Conservation (phyloP, 2,888 invertebrate species). For the Mellilla xanthometata region DNA sequence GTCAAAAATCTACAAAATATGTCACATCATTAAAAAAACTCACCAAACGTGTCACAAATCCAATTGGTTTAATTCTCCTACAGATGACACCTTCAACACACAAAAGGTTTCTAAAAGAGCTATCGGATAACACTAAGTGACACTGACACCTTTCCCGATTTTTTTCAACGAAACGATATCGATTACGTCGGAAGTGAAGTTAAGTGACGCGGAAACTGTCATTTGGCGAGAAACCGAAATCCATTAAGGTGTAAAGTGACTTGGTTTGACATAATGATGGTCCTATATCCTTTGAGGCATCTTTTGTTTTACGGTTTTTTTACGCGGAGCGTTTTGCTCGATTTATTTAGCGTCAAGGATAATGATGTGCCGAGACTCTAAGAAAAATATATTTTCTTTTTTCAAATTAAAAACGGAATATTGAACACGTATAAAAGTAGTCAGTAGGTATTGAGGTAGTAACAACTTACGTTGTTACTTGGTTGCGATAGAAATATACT, state of each 20-base stretch:
- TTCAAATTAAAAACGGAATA: too few species aligned
- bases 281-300: constrained; percentile 35
- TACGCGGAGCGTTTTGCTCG: constrained; percentile 16
- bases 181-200: constrained; percentile 74
- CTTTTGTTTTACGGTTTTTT: constrained; percentile 36
- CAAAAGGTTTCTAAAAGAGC: constrained; percentile 34
- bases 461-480: too few species aligned
- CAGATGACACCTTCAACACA: constrained; percentile 22
- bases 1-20: too few species aligned
- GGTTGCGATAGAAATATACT: too few species aligned
- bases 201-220: constrained; percentile 77
- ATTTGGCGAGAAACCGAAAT: constrained; percentile 62
- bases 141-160: constrained; percentile 54
- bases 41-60: constrained; percentile 15
- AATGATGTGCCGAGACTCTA: too few species aligned
- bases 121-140: constrained; percentile 29
- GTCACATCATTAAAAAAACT: too few species aligned
- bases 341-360: too few species aligned
- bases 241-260: constrained; percentile 73
- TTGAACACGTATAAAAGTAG: too few species aligned
- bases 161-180: constrained; percentile 72
- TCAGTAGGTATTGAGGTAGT: too few species aligned
- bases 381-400: too few species aligned
- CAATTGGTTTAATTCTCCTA: constrained; percentile 16
- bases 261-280: constrained; percentile 58